Evolutionary conservation across 2,113 vertebrate genomes (phyloP), one percentile per base, ranked within the genome.

Genomic region (Lophotis ruficrista): DNA sequence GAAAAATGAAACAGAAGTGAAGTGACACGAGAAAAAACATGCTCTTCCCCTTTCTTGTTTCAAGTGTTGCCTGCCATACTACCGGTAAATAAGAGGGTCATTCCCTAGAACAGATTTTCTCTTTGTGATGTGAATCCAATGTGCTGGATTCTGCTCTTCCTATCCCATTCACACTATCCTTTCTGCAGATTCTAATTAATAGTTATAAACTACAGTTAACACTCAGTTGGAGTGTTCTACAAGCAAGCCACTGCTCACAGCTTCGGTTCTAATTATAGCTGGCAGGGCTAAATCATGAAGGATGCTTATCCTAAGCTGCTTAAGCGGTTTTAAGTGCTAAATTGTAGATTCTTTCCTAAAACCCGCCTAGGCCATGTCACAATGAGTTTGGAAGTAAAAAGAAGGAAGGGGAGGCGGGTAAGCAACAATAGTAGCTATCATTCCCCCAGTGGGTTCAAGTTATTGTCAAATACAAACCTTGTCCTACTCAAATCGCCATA

Each of bases 361-460:
- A 8, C 9, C 17, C 13, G 4, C 7, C 6, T 65, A 7, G 15
- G 30, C 27, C 6, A 37, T 3, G 3, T 38, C 10, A 51, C 10
- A 50, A 83, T 58, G 22, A 2, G 1, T 58, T 50, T 71, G 38
- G 35, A 56, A 30, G 30, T 43, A 51, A 90, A 89, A 30, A 14
- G 19, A 57, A 61, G 11, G 14, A 71, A 68, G 1, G 2, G 9
- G 7, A 61, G 21, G 33, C 4, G 7, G 3, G 1, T n/a, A 23
- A 0, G 0, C 1, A 2, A 5, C 21, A 61, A 12, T 9, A 9
- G 23, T 37, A 65, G 4, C 11, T 57, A 27, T 0, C 38, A 45
- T 35, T 66, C 12, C 18, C 6, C 50, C 62, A 57, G 33, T 18
- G 4, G 8, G 3, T 35, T 10, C 58, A 65, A 37, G 27, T 4